phyloP scores from a whole-genome alignment of 2,888 invertebrate species.

The Amblyteles armatorius region DNA sequence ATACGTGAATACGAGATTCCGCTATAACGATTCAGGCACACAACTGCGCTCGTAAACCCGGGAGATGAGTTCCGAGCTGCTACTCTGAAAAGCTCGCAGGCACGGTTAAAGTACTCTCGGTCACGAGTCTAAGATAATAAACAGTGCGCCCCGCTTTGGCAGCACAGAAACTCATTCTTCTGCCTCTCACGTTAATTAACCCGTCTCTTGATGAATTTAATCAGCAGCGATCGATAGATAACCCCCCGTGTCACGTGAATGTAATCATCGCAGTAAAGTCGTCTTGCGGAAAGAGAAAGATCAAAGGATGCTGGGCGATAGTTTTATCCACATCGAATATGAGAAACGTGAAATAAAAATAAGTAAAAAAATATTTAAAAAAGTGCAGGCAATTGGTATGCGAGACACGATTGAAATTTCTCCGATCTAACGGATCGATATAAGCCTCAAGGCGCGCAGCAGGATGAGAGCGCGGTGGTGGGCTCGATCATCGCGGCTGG shows the following conservation, averaged over 20 bases:
- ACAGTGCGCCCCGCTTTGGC: background rate
- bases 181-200: slow-evolving; percentile 55
- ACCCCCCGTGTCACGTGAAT: background rate
- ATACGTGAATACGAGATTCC: slow-evolving; percentile 13
- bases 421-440: slow-evolving; percentile 78
- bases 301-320: background rate
- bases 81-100: slow-evolving; percentile 21
- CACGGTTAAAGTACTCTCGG: slow-evolving; percentile 17
- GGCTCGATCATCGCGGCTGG: slow-evolving; percentile 42
- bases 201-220: slow-evolving; percentile 36
- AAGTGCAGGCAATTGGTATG: slow-evolving; percentile 59
- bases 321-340: slow-evolving; percentile 17
- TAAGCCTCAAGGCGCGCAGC: slow-evolving; percentile 57
- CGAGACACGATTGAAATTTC: slow-evolving; percentile 76
- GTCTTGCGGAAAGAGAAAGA: background rate
- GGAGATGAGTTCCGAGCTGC: slow-evolving; percentile 19
- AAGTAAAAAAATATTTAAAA: slow-evolving; percentile 45
- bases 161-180: background rate
- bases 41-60: slow-evolving; percentile 11
- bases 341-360: slow-evolving; percentile 49
- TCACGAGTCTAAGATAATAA: slow-evolving; percentile 20
- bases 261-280: background rate
- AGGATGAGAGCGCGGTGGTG: slow-evolving; percentile 50
- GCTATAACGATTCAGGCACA: slow-evolving; percentile 14
- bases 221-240: slow-evolving; percentile 45